Evolutionary conservation across 2,888 invertebrate genomes (phyloP).

Genomic region (Drosophila maculinotata): DNA sequence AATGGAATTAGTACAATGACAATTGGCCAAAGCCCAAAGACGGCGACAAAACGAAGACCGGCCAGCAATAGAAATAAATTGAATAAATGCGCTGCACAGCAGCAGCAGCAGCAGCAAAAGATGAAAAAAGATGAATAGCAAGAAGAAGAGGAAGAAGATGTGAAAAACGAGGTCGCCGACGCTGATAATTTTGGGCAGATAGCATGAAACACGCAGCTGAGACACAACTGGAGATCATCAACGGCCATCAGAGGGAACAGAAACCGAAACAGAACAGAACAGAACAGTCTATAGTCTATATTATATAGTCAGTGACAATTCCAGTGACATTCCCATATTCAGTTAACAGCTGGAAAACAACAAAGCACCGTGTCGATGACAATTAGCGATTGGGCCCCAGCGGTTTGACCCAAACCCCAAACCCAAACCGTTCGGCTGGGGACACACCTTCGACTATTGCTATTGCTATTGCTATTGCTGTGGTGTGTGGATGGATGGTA

Average conservation of each 20-base stretch:
- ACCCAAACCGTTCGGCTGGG: constrained; percentile 17
- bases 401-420: constrained; percentile 55
- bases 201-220: constrained; percentile 55
- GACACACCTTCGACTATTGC: constrained; percentile 56
- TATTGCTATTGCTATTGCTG: constrained; percentile 47
- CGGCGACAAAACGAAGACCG: constrained; percentile 37
- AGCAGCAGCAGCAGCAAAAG: constrained; percentile 27
- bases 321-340: constrained; percentile 62
- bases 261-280: no score
- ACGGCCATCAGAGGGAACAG: constrained; percentile 28
- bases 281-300: no score
- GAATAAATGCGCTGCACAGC: constrained; percentile 73
- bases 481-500: constrained; percentile 24
- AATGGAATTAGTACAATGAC: constrained; percentile 81
- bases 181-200: constrained; percentile 77
- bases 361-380: constrained; percentile 76
- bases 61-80: constrained; percentile 76
- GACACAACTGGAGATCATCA: constrained; percentile 63
- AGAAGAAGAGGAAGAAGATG: constrained; percentile 21
- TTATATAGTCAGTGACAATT: constrained; percentile 29
- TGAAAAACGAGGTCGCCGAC: constrained; percentile 65
- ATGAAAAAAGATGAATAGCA: constrained; percentile 32
- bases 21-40: constrained; percentile 78
- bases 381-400: constrained; percentile 73
- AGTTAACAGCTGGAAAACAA: constrained; percentile 61